Conservation (phyloP, 2,797 vertebrate genomes). For the Muscicapa striata region DNA sequence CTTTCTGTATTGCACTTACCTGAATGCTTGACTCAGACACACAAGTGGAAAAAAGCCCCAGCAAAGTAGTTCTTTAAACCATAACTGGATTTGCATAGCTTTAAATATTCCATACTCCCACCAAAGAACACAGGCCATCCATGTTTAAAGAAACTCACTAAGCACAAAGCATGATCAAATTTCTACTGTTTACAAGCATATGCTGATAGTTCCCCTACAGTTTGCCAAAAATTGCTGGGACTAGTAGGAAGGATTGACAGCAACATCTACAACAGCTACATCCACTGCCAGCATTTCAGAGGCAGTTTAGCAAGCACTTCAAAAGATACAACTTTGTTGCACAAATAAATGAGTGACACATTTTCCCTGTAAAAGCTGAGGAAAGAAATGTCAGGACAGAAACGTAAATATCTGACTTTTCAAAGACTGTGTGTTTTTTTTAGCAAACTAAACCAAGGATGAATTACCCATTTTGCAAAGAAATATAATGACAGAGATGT, state of each 20-base stretch:
- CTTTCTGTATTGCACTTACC: not conserved
- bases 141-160: not conserved
- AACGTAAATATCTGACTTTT: not conserved
- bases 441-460: not conserved
- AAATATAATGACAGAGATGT: not conserved
- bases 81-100: not conserved
- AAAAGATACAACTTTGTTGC: not conserved
- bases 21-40: not conserved
- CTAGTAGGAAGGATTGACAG: not conserved
- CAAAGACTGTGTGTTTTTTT: not conserved
- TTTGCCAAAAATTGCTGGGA: not conserved
- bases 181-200: not conserved
- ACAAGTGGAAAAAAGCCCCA: not conserved
- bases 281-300: not conserved
- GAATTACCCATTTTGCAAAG: not conserved
- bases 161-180: not conserved
- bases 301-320: not conserved
- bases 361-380: not conserved
- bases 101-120: not conserved
- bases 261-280: not conserved
- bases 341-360: not conserved
- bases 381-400: not conserved
- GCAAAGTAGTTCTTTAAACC: not conserved
- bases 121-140: not conserved
- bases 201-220: not conserved